These are phyloP conservation scores for Chrysemys picta DNA, from an alignment of 2,113 vertebrate genomes.

Conservation along the genomic window DNA sequence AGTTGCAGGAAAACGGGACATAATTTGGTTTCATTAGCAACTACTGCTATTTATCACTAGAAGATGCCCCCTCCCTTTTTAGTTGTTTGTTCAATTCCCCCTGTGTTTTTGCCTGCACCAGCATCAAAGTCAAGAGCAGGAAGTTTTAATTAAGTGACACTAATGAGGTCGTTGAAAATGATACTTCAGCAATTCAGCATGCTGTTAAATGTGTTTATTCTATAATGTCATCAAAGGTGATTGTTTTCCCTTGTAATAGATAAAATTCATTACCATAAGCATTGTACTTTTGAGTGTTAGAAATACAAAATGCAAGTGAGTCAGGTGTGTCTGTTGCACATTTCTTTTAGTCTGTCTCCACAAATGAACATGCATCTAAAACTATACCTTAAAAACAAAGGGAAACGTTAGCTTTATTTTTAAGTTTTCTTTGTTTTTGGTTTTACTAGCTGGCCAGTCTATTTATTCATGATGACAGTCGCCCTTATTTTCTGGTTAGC, in stretches of 20 bases:
- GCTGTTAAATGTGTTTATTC: constrained; percentile 95
- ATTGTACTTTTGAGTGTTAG: constrained; percentile 83
- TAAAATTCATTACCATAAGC: constrained; percentile 88
- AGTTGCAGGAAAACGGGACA: constrained; percentile 89
- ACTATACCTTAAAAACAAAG: constrained; percentile 71
- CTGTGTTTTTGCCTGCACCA: constrained; percentile 86
- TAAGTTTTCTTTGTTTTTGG: constrained; percentile 47
- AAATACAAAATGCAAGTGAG: constrained; percentile 78
- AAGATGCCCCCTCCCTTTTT: constrained; percentile 74
- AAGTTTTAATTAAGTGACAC: constrained; percentile 96
- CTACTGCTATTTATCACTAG: constrained; percentile 89
- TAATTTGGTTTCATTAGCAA: constrained; percentile 93
- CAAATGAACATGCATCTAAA: constrained; percentile 75
- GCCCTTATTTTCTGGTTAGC: constrained; percentile 11
- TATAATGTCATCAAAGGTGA: constrained; percentile 91
- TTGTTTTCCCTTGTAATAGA: constrained; percentile 86
- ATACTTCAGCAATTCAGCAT: constrained; percentile 89
- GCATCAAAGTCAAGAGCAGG: constrained; percentile 94
- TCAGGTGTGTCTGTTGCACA: constrained; percentile 79
- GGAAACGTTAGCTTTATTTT: constrained; percentile 43
- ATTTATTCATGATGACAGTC: neutral
- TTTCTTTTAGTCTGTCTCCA: constrained; percentile 73
- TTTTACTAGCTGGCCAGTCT: constrained; percentile 55
- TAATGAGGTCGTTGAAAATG: constrained; percentile 95
- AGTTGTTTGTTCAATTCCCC: constrained; percentile 90